Conservation (phyloP, 2,797 vertebrate species). For the Diglossa cyanea region DNA sequence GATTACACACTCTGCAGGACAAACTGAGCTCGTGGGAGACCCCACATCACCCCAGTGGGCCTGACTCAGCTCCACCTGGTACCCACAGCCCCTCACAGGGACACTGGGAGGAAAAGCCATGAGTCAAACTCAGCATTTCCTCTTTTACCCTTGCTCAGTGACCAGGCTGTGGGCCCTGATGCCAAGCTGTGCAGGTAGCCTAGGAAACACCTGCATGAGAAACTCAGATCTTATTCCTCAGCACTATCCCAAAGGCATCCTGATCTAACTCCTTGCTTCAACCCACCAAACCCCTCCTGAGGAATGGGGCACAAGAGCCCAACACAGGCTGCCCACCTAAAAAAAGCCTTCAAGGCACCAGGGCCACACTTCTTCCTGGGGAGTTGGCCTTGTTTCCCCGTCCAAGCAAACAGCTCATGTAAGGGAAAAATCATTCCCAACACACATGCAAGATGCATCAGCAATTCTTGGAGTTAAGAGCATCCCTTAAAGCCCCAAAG, state of each 20-base stretch:
- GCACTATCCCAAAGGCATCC: not conserved
- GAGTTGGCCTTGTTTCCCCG: not conserved
- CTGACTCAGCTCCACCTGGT: not conserved
- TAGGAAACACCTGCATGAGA: not conserved
- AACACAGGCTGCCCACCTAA: not conserved
- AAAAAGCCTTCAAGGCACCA: not conserved
- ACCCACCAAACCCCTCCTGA: not conserved
- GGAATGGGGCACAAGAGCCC: not conserved
- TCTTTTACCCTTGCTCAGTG: not conserved
- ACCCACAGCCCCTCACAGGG: not conserved
- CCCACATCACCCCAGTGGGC: not conserved
- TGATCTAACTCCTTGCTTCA: not conserved
- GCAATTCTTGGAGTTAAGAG: not conserved
- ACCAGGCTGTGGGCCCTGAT: not conserved
- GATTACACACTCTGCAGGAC: accelerated
- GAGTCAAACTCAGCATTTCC: not conserved
- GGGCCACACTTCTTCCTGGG: not conserved
- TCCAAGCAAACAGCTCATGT: not conserved
- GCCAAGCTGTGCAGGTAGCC: not conserved
- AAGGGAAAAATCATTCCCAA: not conserved
- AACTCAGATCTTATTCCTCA: not conserved
- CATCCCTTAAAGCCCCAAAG: not conserved
- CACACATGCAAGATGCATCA: not conserved
- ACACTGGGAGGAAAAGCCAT: accelerated
- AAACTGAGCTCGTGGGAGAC: not conserved